Evolutionary conservation across 2,797 vertebrate species (phyloP).

Genomic region (Chiroxiphia lanceolata): DNA sequence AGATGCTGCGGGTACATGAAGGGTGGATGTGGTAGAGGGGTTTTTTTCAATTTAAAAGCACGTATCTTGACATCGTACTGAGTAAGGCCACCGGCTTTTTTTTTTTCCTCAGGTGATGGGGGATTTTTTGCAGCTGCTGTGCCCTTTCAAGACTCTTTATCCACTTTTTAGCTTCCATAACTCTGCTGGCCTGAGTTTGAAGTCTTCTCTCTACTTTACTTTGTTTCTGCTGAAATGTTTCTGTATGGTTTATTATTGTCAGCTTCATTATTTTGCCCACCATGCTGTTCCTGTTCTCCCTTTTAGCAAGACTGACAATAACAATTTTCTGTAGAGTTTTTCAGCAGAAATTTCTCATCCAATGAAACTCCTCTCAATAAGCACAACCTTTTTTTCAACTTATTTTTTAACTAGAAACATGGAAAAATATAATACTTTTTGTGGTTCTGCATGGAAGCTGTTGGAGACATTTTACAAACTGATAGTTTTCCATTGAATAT

Average conservation of each 20-base stretch:
- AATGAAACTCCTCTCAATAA: background rate
- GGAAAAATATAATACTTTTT: background rate
- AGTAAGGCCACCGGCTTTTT: background rate
- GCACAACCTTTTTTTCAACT: background rate
- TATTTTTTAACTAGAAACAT: background rate
- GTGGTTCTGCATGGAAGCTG: background rate
- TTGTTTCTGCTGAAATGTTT: background rate
- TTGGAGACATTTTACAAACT: background rate
- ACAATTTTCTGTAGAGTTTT: background rate
- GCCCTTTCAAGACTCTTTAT: background rate
- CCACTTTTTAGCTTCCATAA: background rate
- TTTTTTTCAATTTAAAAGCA: background rate
- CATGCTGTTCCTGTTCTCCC: background rate
- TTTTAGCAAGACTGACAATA: background rate
- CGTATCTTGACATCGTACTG: background rate
- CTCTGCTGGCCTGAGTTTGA: background rate
- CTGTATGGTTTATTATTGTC: background rate
- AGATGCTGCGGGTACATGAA: background rate
- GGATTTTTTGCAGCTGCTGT: slow-evolving; percentile 39
- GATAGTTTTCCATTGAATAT: background rate
- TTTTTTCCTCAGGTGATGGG: background rate
- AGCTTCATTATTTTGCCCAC: background rate
- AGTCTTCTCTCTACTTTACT: background rate
- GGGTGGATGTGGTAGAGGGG: background rate
- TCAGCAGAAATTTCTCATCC: background rate